Evolutionary conservation across 2,113 vertebrate genomes (phyloP), one percentile per base, ranked within the genome.

Genomic region (Ochotona princeps): DNA sequence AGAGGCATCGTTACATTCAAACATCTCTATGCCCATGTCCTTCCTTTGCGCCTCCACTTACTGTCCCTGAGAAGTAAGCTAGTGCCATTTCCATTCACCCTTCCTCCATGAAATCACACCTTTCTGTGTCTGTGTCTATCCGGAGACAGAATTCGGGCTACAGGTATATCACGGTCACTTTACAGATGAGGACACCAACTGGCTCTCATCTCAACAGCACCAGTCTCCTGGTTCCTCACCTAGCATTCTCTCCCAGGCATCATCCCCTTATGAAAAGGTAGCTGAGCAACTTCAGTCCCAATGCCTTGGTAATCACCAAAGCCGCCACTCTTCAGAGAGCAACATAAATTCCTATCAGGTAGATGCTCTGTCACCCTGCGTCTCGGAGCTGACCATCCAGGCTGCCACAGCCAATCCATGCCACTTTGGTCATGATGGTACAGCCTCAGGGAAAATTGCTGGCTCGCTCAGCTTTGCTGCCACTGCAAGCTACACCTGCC

Each of bases 401-500:
- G 87, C 82, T 97, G 95, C 91, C 96, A 95, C 28, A 90, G 94
- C 70, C 96, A 83, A 89, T 93, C 84, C 5, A 0, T 21, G 65
- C 74, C 81, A 85, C 95, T 97, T 96, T 93, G 93, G 94, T 97
- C 87, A 89, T 4, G 80, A 94, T 49, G 32, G 51, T 96, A 93
- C 81, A 89, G 94, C 96, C 97, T 92, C 65, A 1, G 93, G 97
- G 94, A 76, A 86, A 95, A 96, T 95, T 7, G 2, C 82, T 93
- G 96, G 83, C 76, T 97, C 96, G 89, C 95, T 97, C 96, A 91
- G 89, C 87, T 90, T 97, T 94, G 35, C 30, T 92, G 93, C 26
- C 79, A 94, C 96, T 97, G 93, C 69, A 84, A 97, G 98, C 38
- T 96, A 95, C 97, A 97, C 90, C 97, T 98, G 97, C 94, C 97